A percentile compares a stretch with the other conserved stretches of the same genome.
phyloP scores from a whole-genome alignment of 2,797 vertebrate species.

The Fistularia commersonii region DNA sequence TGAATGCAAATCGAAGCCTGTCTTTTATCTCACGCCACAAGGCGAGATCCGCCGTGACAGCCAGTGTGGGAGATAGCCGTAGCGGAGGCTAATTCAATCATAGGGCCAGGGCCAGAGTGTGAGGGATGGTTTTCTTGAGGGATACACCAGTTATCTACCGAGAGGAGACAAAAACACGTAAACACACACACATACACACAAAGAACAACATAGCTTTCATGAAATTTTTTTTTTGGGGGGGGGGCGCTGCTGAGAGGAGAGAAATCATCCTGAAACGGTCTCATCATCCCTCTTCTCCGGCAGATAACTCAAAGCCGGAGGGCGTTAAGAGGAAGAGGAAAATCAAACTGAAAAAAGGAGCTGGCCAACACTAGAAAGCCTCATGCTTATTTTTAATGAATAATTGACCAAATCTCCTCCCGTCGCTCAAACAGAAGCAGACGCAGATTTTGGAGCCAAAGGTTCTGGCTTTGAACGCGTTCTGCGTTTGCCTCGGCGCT shows the following conservation, averaged over 20 bases:
- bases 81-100: conserved; percentile 57
- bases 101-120: conserved; percentile 27
- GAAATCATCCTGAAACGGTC: conserved; percentile 37
- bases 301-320: conserved; percentile 51
- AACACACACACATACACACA: neutral
- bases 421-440: conserved; percentile 52
- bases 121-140: conserved; percentile 43
- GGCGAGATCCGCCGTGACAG: conserved; percentile 49
- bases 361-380: conserved; percentile 50
- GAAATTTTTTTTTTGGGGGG: neutral
- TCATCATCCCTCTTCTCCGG: conserved; percentile 46
- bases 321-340: conserved; percentile 36
- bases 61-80: conserved; percentile 49
- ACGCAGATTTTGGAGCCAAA: conserved; percentile 27
- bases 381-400: conserved; percentile 64
- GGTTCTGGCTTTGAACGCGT: conserved; percentile 36
- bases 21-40: conserved; percentile 65
- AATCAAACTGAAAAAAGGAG: conserved; percentile 31
- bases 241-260: neutral
- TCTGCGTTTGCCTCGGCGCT: conserved; percentile 16
- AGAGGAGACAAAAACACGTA: conserved; percentile 48
- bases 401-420: conserved; percentile 64
- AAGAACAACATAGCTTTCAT: conserved; percentile 55
- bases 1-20: conserved; percentile 60
- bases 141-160: conserved; percentile 41